Evolutionary conservation across 1,140 invertebrate genomes (phyloP), one percentile per base, ranked within the genome.

Genomic region (Paraescarpia echinospica): DNA sequence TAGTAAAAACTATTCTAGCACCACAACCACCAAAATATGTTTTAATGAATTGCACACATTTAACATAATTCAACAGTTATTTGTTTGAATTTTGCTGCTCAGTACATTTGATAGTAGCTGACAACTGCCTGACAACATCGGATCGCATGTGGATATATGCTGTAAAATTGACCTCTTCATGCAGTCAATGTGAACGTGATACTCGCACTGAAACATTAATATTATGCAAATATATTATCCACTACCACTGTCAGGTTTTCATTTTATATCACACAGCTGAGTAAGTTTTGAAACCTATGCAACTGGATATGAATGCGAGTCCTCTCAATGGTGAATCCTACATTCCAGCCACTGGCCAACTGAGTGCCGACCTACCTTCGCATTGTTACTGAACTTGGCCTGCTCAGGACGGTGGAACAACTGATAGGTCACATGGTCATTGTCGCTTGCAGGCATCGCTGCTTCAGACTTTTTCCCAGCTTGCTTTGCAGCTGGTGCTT

Each of bases 311-410:
- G 27, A 18, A 27, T 18, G 2, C 59, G 2, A 77, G 59, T 27
- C 59, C 59, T 77, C 59, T 1, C 27, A 31, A 27, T n/a, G n/a
- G n/a, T n/a, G n/a, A n/a, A 12, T 12, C 4, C 41, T 41, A 41
- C 41, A 41, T 41, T n/a, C 27, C 0, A 77, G 59, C 18, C 18
- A 27, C 59, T 77, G 59, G 27, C 0, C 14, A 27, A 77, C 59
- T 5, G 33, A 31, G 4, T 6, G 35, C 89, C 89, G 33, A 90
- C 97, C 97, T 93, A 98, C 97, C 94, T 97, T 97, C 8, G 97
- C 97, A 31, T 97, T 97, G 93, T 98, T 97, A 14, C 97, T 97
- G n/a, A 98, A 96, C 94, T 97, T 97, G 27, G 96, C 96, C 88
- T 97, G 96, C 94, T 97, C 97, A 35, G 97, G 97, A 93, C 96